A percentile compares a stretch with the other conserved stretches of the same genome.
Conservation (phyloP, 1,140 invertebrate genomes). For the Aradophagus sp. region DNA sequence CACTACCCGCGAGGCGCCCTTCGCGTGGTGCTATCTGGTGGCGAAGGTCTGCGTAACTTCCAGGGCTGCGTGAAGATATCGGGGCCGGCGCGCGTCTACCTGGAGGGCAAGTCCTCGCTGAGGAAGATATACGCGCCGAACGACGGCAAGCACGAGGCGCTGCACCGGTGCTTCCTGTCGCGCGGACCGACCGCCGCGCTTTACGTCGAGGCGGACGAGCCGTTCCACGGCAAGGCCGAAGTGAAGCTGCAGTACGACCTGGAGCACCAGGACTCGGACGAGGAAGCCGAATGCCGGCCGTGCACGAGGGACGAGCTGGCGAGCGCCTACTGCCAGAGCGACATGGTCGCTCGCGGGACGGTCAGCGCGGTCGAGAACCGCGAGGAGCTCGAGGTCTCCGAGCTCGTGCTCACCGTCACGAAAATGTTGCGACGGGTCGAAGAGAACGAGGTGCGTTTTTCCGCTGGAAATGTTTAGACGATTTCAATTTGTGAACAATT, state of each 20-base stretch:
- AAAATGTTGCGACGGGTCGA: constrained; percentile 79
- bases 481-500: too few species aligned
- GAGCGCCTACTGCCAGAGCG: constrained; percentile 85
- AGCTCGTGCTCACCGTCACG: constrained; percentile 80
- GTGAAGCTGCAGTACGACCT: constrained; percentile 82
- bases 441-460: constrained; percentile 68
- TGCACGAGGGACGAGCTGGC: constrained; percentile 84
- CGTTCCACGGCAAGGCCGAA: constrained; percentile 61
- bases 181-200: constrained; percentile 81
- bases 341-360: constrained; percentile 83
- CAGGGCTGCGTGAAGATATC: constrained; percentile 81
- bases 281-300: constrained; percentile 82
- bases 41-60: constrained; percentile 78
- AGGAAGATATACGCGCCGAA: constrained; percentile 79
- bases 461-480: too few species aligned
- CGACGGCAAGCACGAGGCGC: constrained; percentile 77
- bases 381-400: constrained; percentile 79
- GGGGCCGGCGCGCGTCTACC: constrained; percentile 79
- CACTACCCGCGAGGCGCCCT: constrained; percentile 84
- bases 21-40: constrained; percentile 79
- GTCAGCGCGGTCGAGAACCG: constrained; percentile 80
- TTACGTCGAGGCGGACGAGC: constrained; percentile 80
- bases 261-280: constrained; percentile 73
- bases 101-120: constrained; percentile 80
- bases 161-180: constrained; percentile 80